These are phyloP conservation scores for Apamea anceps DNA, from an alignment of 2,888 invertebrate genomes.

Conservation along the genomic window DNA sequence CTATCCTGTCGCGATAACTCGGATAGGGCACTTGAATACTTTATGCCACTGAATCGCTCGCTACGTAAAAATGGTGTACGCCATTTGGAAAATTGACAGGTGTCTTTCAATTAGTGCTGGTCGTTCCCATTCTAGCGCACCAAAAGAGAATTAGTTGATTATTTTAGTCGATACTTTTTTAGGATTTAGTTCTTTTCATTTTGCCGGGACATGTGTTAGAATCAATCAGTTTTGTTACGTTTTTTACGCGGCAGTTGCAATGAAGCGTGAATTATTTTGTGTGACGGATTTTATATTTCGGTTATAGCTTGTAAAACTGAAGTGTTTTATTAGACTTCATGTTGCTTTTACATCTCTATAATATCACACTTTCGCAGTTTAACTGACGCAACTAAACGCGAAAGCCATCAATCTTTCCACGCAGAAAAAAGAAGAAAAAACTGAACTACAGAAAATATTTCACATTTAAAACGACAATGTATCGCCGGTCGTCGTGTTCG, in stretches of 20 bases:
- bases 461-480: constrained; percentile 67
- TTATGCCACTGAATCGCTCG: constrained; percentile 79
- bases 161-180: constrained; percentile 59
- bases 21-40: constrained; percentile 84
- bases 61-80: constrained; percentile 78
- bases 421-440: constrained; percentile 48
- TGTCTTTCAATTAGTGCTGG: constrained; percentile 82
- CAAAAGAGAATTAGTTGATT: constrained; percentile 56
- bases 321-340: constrained; percentile 11
- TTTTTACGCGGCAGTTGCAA: constrained; percentile 30
- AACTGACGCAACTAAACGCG: constrained; percentile 55
- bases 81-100: constrained; percentile 81
- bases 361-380: constrained; percentile 31
- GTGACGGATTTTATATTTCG: constrained; percentile 32
- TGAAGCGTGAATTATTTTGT: constrained; percentile 44
- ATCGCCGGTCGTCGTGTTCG: constrained; percentile 73
- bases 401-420: constrained; percentile 55
- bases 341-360: constrained; percentile 31
- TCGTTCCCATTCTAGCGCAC: constrained; percentile 54
- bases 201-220: constrained; percentile 44
- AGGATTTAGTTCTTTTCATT: constrained; percentile 46
- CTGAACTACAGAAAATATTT: constrained; percentile 69
- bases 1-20: constrained; percentile 82
- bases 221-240: constrained; percentile 36
- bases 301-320: constrained; percentile 34